Percentiles rank a stretch among this genome's conserved stretches.
Evolutionary conservation across 1,140 invertebrate species (phyloP).

Genomic region (Solenopsis invicta): DNA sequence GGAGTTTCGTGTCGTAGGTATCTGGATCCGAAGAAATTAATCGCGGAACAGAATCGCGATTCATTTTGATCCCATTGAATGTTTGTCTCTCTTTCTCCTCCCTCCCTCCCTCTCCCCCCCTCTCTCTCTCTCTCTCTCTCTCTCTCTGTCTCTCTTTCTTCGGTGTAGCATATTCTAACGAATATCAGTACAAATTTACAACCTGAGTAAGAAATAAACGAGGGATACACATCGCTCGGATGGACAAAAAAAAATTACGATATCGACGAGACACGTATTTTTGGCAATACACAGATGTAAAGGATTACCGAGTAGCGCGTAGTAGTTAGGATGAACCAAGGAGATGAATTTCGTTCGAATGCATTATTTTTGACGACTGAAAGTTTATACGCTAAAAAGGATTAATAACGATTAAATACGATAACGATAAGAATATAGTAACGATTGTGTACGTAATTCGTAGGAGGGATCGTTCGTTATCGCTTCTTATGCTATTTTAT

Average conservation of each 20-base stretch:
- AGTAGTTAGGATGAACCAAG: slow-evolving; percentile 77
- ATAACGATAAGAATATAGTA: slow-evolving; percentile 66
- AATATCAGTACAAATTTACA: slow-evolving; percentile 86
- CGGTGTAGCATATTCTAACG: slow-evolving; percentile 81
- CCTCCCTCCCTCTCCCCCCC: neutral
- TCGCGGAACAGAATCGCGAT: slow-evolving; percentile 51
- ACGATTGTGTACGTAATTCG: slow-evolving; percentile 82
- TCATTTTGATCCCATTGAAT: slow-evolving; percentile 69
- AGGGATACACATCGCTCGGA: slow-evolving; percentile 70
- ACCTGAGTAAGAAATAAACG: slow-evolving; percentile 79
- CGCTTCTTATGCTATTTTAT: slow-evolving; percentile 84
- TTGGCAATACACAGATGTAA: slow-evolving; percentile 84
- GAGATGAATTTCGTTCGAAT: slow-evolving; percentile 82
- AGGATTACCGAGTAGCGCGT: slow-evolving; percentile 74
- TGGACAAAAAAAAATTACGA: slow-evolving; percentile 74
- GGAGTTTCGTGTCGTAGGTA: slow-evolving; percentile 46
- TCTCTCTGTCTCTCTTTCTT: neutral
- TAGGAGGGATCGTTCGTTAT: slow-evolving; percentile 85
- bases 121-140: neutral
- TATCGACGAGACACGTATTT: slow-evolving; percentile 82
- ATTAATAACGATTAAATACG: slow-evolving; percentile 51
- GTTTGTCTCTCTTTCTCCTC: slow-evolving; percentile 8
- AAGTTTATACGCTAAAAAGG: slow-evolving; percentile 77
- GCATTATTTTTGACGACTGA: slow-evolving; percentile 84
- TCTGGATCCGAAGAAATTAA: slow-evolving; percentile 34